Evolutionary conservation across 2,113 vertebrate genomes (phyloP).

Genomic region (Chitala chitala): DNA sequence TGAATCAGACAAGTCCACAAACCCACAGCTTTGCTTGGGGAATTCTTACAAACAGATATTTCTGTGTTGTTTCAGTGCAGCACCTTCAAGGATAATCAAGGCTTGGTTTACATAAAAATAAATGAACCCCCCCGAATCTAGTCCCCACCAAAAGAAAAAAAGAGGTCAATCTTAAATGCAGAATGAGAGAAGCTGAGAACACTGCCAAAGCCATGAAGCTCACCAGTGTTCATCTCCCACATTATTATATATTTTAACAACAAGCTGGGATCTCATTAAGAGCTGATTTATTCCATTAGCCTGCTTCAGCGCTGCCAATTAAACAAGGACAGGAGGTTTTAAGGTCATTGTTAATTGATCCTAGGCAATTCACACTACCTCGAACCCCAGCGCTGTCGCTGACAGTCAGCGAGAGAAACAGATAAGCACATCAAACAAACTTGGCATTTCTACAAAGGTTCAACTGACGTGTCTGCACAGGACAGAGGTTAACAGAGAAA

Average conservation of each 20-base stretch:
- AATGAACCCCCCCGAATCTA: background rate
- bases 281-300: slow-evolving; percentile 80
- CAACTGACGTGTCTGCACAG: slow-evolving; percentile 34
- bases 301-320: slow-evolving; percentile 73
- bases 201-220: too few species aligned
- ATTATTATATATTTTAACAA: slow-evolving; percentile 77
- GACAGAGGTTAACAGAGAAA: slow-evolving; percentile 47
- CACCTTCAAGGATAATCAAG: slow-evolving; percentile 28
- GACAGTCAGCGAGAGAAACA: background rate
- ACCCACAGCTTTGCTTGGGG: slow-evolving; percentile 26
- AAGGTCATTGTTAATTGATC: slow-evolving; percentile 79
- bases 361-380: slow-evolving; percentile 63
- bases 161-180: slow-evolving; percentile 2
- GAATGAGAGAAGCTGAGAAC: too few species aligned
- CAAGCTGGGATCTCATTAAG: slow-evolving; percentile 79
- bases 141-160: background rate
- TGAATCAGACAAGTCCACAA: slow-evolving; percentile 34
- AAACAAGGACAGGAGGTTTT: slow-evolving; percentile 77
- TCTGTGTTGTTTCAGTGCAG: slow-evolving; percentile 21
- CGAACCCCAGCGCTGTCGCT: slow-evolving; percentile 37
- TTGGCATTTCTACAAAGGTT: slow-evolving; percentile 16
- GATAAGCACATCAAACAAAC: slow-evolving; percentile 24
- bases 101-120: slow-evolving; percentile 6
- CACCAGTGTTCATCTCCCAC: slow-evolving; percentile 63
- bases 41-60: slow-evolving; percentile 28